Conservation (phyloP, 2,113 vertebrate genomes). For the Anoura caudifer region DNA sequence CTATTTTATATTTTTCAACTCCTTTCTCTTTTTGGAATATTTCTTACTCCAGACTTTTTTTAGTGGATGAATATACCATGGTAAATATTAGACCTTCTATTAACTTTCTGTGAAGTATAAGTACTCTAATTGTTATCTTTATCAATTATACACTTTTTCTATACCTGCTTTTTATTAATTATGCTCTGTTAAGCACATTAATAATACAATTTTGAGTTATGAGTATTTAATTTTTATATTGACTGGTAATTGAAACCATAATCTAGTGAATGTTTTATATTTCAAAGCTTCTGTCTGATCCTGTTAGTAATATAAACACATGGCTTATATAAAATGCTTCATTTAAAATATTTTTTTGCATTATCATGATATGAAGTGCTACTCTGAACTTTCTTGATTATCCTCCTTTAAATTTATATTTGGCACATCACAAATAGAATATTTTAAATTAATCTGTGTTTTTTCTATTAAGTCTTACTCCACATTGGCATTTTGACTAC, state of each 20-base stretch:
- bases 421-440: not conserved
- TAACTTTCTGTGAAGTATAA: not conserved
- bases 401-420: not conserved
- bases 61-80: not conserved
- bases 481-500: not conserved
- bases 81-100: not conserved
- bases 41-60: not conserved
- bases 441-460: not conserved
- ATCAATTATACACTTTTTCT: not conserved
- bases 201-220: not conserved
- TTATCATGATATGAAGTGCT: not conserved
- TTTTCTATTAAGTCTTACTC: not conserved
- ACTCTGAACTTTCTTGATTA: not conserved
- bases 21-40: not conserved
- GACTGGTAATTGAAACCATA: not conserved
- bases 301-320: not conserved
- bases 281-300: not conserved
- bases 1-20: not conserved
- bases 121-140: not conserved
- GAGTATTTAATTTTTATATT: not conserved
- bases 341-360: not conserved
- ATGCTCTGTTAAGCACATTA: not conserved
- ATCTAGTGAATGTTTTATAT: not conserved
- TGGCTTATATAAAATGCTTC: not conserved
- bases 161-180: not conserved